These are phyloP conservation scores for Camarhynchus parvulus DNA, from an alignment of 2,113 vertebrate genomes.

Conservation along the genomic window DNA sequence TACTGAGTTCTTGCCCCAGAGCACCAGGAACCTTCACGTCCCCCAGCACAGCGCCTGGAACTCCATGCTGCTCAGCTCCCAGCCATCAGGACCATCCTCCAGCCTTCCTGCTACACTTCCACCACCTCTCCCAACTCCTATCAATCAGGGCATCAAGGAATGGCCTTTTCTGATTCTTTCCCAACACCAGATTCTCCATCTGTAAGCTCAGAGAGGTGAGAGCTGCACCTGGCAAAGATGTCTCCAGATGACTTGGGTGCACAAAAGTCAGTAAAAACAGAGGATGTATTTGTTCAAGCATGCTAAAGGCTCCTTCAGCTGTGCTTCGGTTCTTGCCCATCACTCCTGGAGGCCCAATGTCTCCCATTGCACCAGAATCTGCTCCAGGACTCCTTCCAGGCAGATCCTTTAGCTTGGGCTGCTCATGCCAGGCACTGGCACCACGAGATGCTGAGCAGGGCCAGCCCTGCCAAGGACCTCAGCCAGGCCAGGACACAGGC, in stretches of 20 bases:
- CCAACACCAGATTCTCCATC: not conserved
- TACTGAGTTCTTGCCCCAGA: accelerated
- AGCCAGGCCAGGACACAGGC: not conserved
- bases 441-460: not conserved
- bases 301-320: not conserved
- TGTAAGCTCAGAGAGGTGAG: accelerated
- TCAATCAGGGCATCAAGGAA: not conserved
- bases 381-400: not conserved
- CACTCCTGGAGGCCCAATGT: accelerated
- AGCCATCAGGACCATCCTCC: not conserved
- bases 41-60: not conserved
- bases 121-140: not conserved
- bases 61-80: not conserved
- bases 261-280: not conserved
- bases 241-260: not conserved
- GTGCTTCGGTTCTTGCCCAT: not conserved
- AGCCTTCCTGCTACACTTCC: not conserved
- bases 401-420: not conserved
- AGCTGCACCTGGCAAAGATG: not conserved
- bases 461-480: not conserved
- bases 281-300: accelerated
- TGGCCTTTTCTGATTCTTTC: not conserved
- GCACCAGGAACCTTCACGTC: not conserved
- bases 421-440: accelerated
- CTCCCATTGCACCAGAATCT: accelerated